Percentiles rank a stretch among this genome's conserved stretches.
Evolutionary conservation across 2,888 invertebrate species (phyloP).

Genomic region (Apamea anceps): DNA sequence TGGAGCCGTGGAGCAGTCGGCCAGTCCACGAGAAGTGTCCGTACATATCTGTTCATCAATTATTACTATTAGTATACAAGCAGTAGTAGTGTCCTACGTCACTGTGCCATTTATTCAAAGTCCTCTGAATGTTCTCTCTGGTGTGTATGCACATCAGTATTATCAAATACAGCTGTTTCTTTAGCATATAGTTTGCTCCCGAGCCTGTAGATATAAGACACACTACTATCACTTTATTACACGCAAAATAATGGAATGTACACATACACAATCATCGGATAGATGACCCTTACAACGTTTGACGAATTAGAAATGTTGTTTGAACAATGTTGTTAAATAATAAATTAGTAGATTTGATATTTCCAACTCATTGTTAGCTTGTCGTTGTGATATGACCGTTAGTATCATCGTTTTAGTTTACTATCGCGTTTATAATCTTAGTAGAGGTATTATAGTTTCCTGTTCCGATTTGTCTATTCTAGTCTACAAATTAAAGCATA

Average conservation of each 20-base stretch:
- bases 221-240: slow-evolving; percentile 52
- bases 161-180: slow-evolving; percentile 41
- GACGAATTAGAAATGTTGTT: slow-evolving; percentile 32
- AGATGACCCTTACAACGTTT: slow-evolving; percentile 25
- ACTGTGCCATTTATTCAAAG: slow-evolving; percentile 62
- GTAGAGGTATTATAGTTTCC: slow-evolving; percentile 64
- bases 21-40: slow-evolving; percentile 42
- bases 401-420: slow-evolving; percentile 64
- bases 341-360: slow-evolving; percentile 43
- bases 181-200: slow-evolving; percentile 57
- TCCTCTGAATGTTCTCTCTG: slow-evolving; percentile 47
- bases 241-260: slow-evolving; percentile 35
- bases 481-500: slow-evolving; percentile 81
- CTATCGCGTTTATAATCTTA: slow-evolving; percentile 60
- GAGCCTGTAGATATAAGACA: slow-evolving; percentile 52
- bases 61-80: slow-evolving; percentile 24
- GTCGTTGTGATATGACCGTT: slow-evolving; percentile 64
- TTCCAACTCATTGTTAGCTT: slow-evolving; percentile 52
- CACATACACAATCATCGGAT: slow-evolving; percentile 40
- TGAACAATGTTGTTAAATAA: slow-evolving; percentile 44
- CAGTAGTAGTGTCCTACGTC: slow-evolving; percentile 55
- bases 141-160: slow-evolving; percentile 50
- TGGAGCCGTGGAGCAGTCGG: slow-evolving; percentile 24
- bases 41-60: slow-evolving; percentile 61
- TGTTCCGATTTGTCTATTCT: slow-evolving; percentile 76